Conservation (phyloP, 2,888 invertebrate species). For the Agonum fuliginosum region DNA sequence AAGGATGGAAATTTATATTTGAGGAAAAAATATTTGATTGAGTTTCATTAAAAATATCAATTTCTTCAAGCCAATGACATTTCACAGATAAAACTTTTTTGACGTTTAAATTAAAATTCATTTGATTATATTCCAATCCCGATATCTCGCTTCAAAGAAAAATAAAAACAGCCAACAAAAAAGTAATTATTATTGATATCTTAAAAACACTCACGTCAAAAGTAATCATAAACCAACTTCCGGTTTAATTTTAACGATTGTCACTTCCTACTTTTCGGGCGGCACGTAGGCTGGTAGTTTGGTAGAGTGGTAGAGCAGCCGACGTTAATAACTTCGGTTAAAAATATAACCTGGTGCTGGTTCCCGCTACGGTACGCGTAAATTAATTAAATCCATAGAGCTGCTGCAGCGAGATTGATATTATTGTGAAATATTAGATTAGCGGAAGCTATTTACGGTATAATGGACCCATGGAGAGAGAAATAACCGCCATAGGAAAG, state of each 20-base stretch:
- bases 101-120: slow-evolving; percentile 25
- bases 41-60: slow-evolving; percentile 29
- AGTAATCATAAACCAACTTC: neutral
- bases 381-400: slow-evolving; percentile 28
- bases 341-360: slow-evolving; percentile 3
- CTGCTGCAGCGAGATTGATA: slow-evolving; percentile 41
- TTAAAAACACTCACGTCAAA: neutral
- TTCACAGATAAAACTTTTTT: slow-evolving; percentile 16
- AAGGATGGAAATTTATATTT: neutral
- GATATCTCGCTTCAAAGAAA: slow-evolving; percentile 22
- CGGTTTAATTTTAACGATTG: neutral
- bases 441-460: slow-evolving; percentile 50
- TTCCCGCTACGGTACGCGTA: neutral
- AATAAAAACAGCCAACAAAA: slow-evolving; percentile 28
- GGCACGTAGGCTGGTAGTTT: too few relatives aligned
- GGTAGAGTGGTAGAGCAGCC: neutral
- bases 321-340: neutral
- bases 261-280: neutral
- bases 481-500: neutral
- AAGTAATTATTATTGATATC: slow-evolving; percentile 27
- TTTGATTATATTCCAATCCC: slow-evolving; percentile 9
- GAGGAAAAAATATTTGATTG: slow-evolving; percentile 7
- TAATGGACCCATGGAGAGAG: slow-evolving; percentile 46
- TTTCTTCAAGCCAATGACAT: slow-evolving; percentile 17
- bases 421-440: slow-evolving; percentile 52